A percentile compares a stretch with the other conserved stretches of the same genome.
Conservation (phyloP, 2,113 vertebrate genomes). For the human region GRCh38 chr5:165728501-165729000, state of each 20-base stretch:
- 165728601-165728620: conserved; percentile 66
- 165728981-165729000: background rate
- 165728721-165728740: conserved; percentile 81
- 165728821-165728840: conserved; percentile 78
- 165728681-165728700: conserved; percentile 79
- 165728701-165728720: conserved; percentile 80
- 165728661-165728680: conserved; percentile 80
- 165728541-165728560: conserved; percentile 60
- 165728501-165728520: conserved; percentile 71
- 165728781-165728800: conserved; percentile 80
- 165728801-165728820: conserved; percentile 80
- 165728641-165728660: conserved; percentile 75
- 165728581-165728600: conserved; percentile 78
- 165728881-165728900: conserved; percentile 65
- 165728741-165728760: conserved; percentile 69
- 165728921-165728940: conserved; percentile 53
- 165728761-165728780: conserved; percentile 81
- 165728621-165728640: conserved; percentile 75
- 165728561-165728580: conserved; percentile 63
- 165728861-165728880: conserved; percentile 73
- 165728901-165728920: conserved; percentile 56
- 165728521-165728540: conserved; percentile 25
- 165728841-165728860: conserved; percentile 82
- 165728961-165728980: conserved; percentile 16
- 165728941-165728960: conserved; percentile 56